Evolutionary conservation across 2,888 invertebrate genomes (phyloP).

Genomic region (Eulithis prunata): DNA sequence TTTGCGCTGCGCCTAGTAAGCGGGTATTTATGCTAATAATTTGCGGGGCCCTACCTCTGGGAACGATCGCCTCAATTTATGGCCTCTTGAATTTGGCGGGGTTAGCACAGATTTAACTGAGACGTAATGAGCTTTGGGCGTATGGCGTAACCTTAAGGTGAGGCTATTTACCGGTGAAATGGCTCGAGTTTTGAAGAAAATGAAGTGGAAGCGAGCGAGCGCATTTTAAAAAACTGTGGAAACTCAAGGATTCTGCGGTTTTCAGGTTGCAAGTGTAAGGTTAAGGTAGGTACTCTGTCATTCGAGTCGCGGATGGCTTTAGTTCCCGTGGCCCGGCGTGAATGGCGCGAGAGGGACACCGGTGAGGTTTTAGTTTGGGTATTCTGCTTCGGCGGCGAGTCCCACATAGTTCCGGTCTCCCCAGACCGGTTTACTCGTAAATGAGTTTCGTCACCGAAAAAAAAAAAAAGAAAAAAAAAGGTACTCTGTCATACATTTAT

Average conservation of each 20-base stretch:
- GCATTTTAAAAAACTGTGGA: not conserved
- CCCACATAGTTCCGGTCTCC: too few species aligned
- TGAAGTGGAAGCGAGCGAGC: conserved; percentile 2
- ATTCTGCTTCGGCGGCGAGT: too few species aligned
- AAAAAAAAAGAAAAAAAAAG: too few species aligned
- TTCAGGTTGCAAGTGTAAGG: too few species aligned
- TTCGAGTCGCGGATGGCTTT: too few species aligned
- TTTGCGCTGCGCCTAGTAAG: conserved; percentile 66
- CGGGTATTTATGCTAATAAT: conserved; percentile 71
- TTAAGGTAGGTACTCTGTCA: too few species aligned
- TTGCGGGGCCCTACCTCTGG: conserved; percentile 53
- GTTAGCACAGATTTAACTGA: conserved; percentile 60
- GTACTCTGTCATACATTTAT: too few species aligned
- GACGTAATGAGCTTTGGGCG: conserved; percentile 48
- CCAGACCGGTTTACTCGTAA: too few species aligned
- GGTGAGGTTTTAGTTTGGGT: too few species aligned
- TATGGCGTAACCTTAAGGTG: conserved; percentile 30
- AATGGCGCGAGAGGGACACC: too few species aligned
- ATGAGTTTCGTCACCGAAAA: too few species aligned
- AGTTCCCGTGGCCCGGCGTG: too few species aligned
- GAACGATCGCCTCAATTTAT: conserved; percentile 70
- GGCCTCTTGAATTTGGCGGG: conserved; percentile 61
- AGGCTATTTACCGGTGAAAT: conserved; percentile 25
- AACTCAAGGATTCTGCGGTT: not conserved
- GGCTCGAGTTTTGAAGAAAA: conserved; percentile 21